Conservation (phyloP, 2,113 vertebrate species). For the Apodemus sylvaticus region DNA sequence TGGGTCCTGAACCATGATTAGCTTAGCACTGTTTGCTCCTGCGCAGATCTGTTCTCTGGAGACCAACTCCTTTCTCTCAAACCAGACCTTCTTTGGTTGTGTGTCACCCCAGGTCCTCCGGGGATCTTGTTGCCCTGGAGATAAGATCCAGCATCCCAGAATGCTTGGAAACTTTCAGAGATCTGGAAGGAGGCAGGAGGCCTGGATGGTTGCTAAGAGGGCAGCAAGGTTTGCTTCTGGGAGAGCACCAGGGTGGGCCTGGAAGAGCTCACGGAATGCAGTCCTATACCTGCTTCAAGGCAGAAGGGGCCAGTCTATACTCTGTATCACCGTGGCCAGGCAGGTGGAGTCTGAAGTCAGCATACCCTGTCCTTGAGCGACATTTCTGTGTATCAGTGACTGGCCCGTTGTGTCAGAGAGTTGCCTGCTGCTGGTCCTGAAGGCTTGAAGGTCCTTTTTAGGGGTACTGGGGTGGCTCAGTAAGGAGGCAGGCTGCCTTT, state of each 20-base stretch:
- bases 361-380: neutral
- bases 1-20: neutral
- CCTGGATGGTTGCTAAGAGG: neutral
- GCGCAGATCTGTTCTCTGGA: neutral
- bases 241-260: neutral
- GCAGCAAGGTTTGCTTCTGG: neutral
- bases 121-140: neutral
- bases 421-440: no score
- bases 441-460: neutral
- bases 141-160: neutral
- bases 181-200: neutral
- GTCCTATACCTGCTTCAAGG: no score
- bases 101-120: neutral
- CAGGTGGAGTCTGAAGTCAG: neutral
- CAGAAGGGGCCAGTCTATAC: neutral
- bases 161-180: neutral
- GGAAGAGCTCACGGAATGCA: neutral
- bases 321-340: neutral
- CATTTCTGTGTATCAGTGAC: fast-evolving
- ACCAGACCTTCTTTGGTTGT: neutral
- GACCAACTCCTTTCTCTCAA: neutral
- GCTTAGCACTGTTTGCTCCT: neutral
- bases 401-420: neutral
- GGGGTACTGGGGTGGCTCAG: neutral
- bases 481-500: neutral